phyloP scores from a whole-genome alignment of 1,140 invertebrate species.

The Pseudomyrmex sp. region DNA sequence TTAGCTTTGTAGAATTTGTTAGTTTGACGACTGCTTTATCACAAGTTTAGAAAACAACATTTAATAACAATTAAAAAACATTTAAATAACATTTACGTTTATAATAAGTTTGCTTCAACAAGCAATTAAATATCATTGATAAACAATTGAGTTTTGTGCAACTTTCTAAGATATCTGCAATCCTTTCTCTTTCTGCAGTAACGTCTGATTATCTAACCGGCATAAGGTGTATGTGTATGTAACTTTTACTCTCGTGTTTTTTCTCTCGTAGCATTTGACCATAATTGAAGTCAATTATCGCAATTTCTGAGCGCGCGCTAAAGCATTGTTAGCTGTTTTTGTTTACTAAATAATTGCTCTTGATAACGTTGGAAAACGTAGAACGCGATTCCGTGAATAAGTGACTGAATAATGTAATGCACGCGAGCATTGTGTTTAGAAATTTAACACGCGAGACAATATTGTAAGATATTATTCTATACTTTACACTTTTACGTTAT shows the following conservation, averaged over 20 bases:
- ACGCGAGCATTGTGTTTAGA: not conserved
- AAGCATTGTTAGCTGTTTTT: not conserved
- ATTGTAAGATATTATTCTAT: too few relatives aligned
- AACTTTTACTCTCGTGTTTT: slow-evolving; percentile 26
- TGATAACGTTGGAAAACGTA: slow-evolving; percentile 24
- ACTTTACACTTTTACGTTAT: not conserved
- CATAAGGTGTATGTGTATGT: not conserved
- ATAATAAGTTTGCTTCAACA: not conserved
- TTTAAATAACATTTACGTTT: not conserved
- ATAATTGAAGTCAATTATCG: not conserved
- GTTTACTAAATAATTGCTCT: not conserved
- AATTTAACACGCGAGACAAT: too few relatives aligned
- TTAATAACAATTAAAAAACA: too few relatives aligned
- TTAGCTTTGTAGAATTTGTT: too few relatives aligned
- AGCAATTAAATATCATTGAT: not conserved
- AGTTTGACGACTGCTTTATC: too few relatives aligned
- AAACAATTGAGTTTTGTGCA: slow-evolving; percentile 33
- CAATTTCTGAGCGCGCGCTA: not conserved
- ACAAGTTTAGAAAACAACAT: too few relatives aligned
- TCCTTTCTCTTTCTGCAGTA: slow-evolving; percentile 52
- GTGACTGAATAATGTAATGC: not conserved
- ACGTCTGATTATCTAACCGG: slow-evolving; percentile 57
- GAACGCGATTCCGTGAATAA: slow-evolving; percentile 9
- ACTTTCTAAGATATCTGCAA: slow-evolving; percentile 34
- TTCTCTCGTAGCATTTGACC: not conserved